Evolutionary conservation across 2,797 vertebrate species (phyloP).

Genomic region (Oryzias dopingdopingensis): DNA sequence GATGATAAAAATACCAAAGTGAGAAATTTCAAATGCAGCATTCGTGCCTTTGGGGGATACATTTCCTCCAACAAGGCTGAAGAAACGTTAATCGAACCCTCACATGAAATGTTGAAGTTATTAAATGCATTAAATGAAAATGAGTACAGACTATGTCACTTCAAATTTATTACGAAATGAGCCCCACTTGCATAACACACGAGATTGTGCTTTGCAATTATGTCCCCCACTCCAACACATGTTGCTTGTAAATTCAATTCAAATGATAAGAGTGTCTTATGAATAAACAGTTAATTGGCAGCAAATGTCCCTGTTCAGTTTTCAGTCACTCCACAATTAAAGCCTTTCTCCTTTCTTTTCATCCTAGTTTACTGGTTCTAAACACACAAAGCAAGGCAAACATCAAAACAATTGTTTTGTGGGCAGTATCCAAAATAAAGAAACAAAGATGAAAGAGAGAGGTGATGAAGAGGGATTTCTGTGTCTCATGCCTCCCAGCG

Average conservation of each 20-base stretch:
- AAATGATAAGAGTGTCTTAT: conserved; percentile 56
- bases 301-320: conserved; percentile 60
- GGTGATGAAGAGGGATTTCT: conserved; percentile 63
- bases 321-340: conserved; percentile 58
- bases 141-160: conserved; percentile 55
- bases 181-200: conserved; percentile 69
- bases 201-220: conserved; percentile 63
- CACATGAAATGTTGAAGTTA: conserved; percentile 61
- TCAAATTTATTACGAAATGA: conserved; percentile 63
- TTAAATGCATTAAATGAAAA: conserved; percentile 53
- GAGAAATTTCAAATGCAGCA: conserved; percentile 12
- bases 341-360: conserved; percentile 21
- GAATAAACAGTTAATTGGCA: conserved; percentile 65
- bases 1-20: neutral
- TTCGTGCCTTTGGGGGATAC: conserved; percentile 27
- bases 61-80: conserved; percentile 23
- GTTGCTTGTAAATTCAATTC: conserved; percentile 63
- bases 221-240: conserved; percentile 48
- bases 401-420: conserved; percentile 45
- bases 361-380: conserved; percentile 8
- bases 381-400: conserved; percentile 43
- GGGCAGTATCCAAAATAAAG: conserved; percentile 27
- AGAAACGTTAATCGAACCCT: conserved; percentile 50
- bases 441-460: conserved; percentile 55
- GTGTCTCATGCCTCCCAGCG: conserved; percentile 53